Evolutionary conservation across 2,888 invertebrate species (phyloP).

Genomic region (Biston betularia): DNA sequence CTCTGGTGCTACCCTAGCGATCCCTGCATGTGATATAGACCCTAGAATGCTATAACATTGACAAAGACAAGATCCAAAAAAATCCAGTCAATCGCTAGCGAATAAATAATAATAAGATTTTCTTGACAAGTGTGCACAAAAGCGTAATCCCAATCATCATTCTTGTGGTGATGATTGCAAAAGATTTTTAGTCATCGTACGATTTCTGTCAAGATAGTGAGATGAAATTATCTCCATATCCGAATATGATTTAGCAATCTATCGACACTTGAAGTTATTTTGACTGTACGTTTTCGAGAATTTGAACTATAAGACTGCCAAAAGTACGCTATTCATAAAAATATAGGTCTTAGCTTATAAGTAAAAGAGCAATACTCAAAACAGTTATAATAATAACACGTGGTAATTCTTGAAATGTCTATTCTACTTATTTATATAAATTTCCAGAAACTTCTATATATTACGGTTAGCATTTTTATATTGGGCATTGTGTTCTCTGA

Average conservation of each 20-base stretch:
- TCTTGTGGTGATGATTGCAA: background rate
- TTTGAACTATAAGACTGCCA: too few relatives aligned
- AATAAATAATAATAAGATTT: background rate
- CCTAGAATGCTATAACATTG: too few relatives aligned
- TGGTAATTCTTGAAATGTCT: too few relatives aligned
- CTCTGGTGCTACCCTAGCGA: too few relatives aligned
- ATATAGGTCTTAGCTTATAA: too few relatives aligned
- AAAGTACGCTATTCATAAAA: too few relatives aligned
- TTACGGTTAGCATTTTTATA: constrained; percentile 3
- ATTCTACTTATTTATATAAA: too few relatives aligned
- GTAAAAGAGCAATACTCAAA: too few relatives aligned
- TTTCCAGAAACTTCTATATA: background rate
- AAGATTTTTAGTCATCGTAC: background rate
- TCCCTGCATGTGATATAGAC: too few relatives aligned
- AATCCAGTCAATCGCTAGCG: background rate
- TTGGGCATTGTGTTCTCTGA: constrained; percentile 39
- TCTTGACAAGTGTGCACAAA: background rate
- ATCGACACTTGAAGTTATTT: background rate
- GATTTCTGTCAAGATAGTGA: background rate
- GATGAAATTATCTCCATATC: background rate
- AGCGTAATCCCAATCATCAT: background rate
- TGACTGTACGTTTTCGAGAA: background rate
- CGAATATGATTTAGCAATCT: constrained; percentile 3
- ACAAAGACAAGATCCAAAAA: background rate
- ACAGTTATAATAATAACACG: too few relatives aligned